phyloP scores from a whole-genome alignment of 1,140 invertebrate species.

The Hestina assimilis region DNA sequence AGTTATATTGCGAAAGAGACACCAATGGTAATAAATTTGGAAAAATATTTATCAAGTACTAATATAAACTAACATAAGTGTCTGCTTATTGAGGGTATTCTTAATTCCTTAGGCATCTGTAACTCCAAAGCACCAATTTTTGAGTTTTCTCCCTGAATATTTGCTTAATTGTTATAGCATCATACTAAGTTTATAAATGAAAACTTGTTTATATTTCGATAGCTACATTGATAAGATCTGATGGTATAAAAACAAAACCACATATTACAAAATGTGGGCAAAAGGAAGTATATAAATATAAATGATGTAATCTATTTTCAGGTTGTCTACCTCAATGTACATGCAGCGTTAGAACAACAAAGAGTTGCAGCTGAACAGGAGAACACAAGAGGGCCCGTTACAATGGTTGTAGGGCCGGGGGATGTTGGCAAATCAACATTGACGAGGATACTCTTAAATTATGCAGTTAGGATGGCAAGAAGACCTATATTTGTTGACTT shows the following conservation, averaged over 20 bases:
- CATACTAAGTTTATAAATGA: too few relatives aligned
- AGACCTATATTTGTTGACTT: constrained; percentile 96
- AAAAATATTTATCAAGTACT: too few relatives aligned
- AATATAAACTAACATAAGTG: too few relatives aligned
- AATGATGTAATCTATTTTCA: constrained; percentile 35
- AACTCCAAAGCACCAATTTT: too few relatives aligned
- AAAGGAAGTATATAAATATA: not conserved
- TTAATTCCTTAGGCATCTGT: too few relatives aligned
- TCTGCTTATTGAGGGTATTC: too few relatives aligned
- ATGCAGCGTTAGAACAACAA: constrained; percentile 95
- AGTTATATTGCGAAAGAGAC: constrained; percentile 97
- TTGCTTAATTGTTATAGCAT: too few relatives aligned
- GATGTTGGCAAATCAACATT: constrained; percentile 98
- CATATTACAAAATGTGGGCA: not conserved
- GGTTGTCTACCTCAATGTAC: constrained; percentile 94
- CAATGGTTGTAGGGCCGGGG: constrained; percentile 95
- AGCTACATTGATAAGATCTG: too few relatives aligned
- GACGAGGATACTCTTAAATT: constrained; percentile 94
- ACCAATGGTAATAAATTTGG: constrained; percentile 86
- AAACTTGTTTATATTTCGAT: too few relatives aligned
- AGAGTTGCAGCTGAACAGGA: constrained; percentile 88
- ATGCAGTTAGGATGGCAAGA: constrained; percentile 92
- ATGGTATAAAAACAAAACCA: not conserved
- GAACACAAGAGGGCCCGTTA: constrained; percentile 86
- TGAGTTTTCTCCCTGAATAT: too few relatives aligned